Evolutionary conservation across 2,888 invertebrate genomes (phyloP), one percentile per base, ranked within the genome.

Genomic region (Drosophila subsilvestris): DNA sequence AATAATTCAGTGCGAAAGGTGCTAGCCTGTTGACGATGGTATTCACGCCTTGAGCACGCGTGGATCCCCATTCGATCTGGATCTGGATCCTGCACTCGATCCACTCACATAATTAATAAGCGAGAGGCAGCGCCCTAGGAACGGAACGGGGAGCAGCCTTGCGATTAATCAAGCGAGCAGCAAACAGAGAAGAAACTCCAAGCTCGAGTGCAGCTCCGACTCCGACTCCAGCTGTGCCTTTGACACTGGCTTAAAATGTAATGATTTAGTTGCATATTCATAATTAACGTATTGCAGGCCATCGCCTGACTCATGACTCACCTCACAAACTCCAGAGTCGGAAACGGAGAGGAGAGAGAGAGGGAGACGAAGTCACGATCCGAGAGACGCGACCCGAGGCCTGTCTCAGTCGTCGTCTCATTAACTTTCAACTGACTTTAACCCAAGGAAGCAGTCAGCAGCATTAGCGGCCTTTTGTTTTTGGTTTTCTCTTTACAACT

Each of bases 191-290:
- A n/a, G n/a, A n/a, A n/a, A n/a, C n/a, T n/a, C n/a, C n/a, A n/a
- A n/a, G n/a, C n/a, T n/a, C n/a, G n/a, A n/a, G n/a, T n/a, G n/a
- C n/a, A n/a, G n/a, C n/a, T n/a, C n/a, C n/a, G n/a, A n/a, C n/a
- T n/a, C n/a, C 56, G 65, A 47, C 81, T 78, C 90, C 82, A 78
- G 90, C 90, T 86, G 90, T 62, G 90, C 74, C 71, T 89, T 89
- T 89, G 90, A 90, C 90, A 90, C 80, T 83, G 81, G 70, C 89
- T 89, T 83, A 82, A 85, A 90, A 89, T 90, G 89, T 86, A 90
- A 89, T 89, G 89, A 90, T 90, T 90, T 90, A 90, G 83, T 83
- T 90, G 83, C 81, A 78, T 84, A 79, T 89, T 80, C 88, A 89
- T 90, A 90, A 89, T 90, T 88, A 89, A 85, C 80, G 67, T 75